phyloP scores from a whole-genome alignment of 2,888 invertebrate genomes.

The Heteromyza rotundicornis region DNA sequence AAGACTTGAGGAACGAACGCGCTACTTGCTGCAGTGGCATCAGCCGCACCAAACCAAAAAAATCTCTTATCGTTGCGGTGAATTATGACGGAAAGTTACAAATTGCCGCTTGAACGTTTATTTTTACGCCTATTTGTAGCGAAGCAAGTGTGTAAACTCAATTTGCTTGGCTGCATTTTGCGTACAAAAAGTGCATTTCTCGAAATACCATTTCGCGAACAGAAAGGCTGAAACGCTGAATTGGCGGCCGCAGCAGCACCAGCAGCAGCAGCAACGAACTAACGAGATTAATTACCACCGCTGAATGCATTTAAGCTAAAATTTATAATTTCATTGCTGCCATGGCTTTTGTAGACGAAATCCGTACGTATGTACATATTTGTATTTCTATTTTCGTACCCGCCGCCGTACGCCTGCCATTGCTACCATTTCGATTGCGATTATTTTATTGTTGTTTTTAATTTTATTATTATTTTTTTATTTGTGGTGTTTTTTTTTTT shows the following conservation, averaged over 20 bases:
- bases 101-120: conserved; percentile 28
- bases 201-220: no score
- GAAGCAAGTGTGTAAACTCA: conserved; percentile 21
- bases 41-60: conserved; percentile 9
- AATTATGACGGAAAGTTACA: conserved; percentile 36
- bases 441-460: conserved; percentile 37
- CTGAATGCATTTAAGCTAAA: conserved; percentile 30
- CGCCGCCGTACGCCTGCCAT: conserved; percentile 28
- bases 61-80: conserved; percentile 20
- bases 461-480: conserved; percentile 33
- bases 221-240: conserved; percentile 20
- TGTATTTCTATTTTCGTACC: conserved; percentile 8
- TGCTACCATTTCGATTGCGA: neutral
- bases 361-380: neutral
- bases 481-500: conserved; percentile 43
- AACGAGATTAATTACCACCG: conserved; percentile 50
- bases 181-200: conserved; percentile 37
- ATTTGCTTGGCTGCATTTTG: conserved; percentile 49
- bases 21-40: conserved; percentile 1
- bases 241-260: neutral
- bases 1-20: conserved; percentile 48
- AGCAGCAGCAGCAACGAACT: conserved; percentile 38
- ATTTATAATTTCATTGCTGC: conserved; percentile 22
- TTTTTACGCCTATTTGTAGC: neutral
- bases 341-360: no score